phyloP scores from a whole-genome alignment of 2,888 invertebrate genomes.

The Tetramorium bicarinatum region DNA sequence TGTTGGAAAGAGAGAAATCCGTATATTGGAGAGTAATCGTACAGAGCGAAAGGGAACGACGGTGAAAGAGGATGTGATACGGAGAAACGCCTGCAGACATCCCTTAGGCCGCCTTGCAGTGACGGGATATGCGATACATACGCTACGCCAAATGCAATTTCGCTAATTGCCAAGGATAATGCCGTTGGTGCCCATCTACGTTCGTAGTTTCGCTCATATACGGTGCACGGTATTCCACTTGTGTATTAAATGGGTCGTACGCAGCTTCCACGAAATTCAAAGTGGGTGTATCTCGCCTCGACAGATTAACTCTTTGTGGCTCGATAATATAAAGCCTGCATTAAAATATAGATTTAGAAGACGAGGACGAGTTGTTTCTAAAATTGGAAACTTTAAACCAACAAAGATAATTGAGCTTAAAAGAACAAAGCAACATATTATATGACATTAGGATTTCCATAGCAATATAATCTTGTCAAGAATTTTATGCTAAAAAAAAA shows the following conservation, averaged over 20 bases:
- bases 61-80: conserved; percentile 47
- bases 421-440: neutral
- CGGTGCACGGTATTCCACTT: conserved; percentile 43
- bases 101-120: conserved; percentile 58
- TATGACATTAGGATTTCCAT: neutral
- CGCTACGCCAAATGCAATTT: conserved; percentile 74
- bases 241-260: conserved; percentile 55
- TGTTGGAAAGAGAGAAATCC: conserved; percentile 46
- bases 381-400: conserved; percentile 14
- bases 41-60: conserved; percentile 11
- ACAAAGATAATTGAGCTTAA: neutral
- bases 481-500: neutral
- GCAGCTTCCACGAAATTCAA: conserved; percentile 53
- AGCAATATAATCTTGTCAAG: neutral
- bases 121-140: conserved; percentile 61
- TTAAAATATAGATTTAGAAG: conserved; percentile 2
- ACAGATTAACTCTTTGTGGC: conserved; percentile 50
- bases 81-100: conserved; percentile 55
- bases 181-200: conserved; percentile 64
- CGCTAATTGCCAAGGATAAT: conserved; percentile 79
- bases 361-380: neutral
- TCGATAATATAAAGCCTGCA: conserved; percentile 7
- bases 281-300: conserved; percentile 29
- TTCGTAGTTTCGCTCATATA: conserved; percentile 49
- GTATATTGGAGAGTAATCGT: conserved; percentile 42